Conservation (phyloP, 2,113 vertebrate genomes). For the Zootoca vivipara region DNA sequence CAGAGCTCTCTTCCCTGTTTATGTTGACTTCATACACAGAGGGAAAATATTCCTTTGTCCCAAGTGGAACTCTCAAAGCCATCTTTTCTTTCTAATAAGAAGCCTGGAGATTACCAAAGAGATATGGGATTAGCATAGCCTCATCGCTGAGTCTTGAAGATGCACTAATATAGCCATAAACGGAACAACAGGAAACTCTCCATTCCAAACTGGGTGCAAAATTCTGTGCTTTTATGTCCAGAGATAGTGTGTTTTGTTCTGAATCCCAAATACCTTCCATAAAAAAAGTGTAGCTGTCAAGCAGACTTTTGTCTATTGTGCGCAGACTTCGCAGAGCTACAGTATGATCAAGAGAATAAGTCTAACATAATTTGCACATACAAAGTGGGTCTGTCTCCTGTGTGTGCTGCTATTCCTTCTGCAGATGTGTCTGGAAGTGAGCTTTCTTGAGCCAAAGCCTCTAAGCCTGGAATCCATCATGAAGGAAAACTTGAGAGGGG, state of each 20-base stretch:
- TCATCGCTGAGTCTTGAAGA: not conserved
- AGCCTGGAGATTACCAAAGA: not conserved
- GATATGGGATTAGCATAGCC: not conserved
- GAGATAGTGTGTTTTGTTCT: not conserved
- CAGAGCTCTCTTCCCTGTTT: not conserved
- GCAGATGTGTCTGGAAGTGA: too few relatives aligned
- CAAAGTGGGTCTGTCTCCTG: constrained; percentile 14
- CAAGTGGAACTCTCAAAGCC: not conserved
- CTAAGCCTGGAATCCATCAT: not conserved
- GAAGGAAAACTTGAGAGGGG: too few relatives aligned
- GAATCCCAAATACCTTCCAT: not conserved
- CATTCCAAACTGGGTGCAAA: not conserved
- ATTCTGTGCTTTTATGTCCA: not conserved
- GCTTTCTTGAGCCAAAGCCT: not conserved
- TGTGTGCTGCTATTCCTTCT: too few relatives aligned
- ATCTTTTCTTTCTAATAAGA: not conserved
- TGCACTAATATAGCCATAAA: not conserved
- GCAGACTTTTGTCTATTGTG: not conserved
- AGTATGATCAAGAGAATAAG: not conserved
- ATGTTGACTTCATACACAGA: not conserved
- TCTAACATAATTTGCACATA: accelerated
- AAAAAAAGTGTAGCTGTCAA: not conserved
- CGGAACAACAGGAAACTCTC: not conserved
- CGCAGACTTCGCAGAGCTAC: not conserved
- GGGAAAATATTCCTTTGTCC: not conserved